A percentile compares a stretch with the other conserved stretches of the same genome.
Conservation (phyloP, 37 sponge, comb jelly and placozoan species). For the Agelas oroides region DNA sequence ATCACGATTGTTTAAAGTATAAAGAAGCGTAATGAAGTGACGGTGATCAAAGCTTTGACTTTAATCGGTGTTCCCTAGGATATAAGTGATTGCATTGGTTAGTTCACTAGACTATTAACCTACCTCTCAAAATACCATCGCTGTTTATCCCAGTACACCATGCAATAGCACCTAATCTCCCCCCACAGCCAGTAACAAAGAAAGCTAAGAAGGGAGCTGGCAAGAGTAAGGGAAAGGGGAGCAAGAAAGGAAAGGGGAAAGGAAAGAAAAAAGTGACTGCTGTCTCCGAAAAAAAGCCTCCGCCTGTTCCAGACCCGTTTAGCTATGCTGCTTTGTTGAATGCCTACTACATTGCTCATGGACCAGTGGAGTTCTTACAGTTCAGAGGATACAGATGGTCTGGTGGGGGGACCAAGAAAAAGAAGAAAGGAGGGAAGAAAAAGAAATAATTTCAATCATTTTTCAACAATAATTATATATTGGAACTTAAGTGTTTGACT, state of each 20-base stretch:
- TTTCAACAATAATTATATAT: too few species aligned
- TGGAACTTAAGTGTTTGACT: too few species aligned
- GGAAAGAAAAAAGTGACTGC: conserved; percentile 2
- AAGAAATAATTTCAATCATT: neutral
- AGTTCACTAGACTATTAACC: too few species aligned
- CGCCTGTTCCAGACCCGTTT: conserved; percentile 58
- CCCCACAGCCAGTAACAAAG: conserved; percentile 2
- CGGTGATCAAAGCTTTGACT: too few species aligned
- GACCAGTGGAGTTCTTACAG: conserved; percentile 56
- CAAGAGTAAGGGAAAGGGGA: conserved; percentile 16
- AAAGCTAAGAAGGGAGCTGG: conserved; percentile 44
- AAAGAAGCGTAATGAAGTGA: too few species aligned
- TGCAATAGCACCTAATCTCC: too few species aligned
- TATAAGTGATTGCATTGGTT: too few species aligned
- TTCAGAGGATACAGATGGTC: conserved; percentile 55
- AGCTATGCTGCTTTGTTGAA: conserved; percentile 68
- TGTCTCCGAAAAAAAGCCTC: neutral
- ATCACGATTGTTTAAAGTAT: too few species aligned
- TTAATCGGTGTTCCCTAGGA: too few species aligned
- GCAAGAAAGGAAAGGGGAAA: conserved; percentile 19
- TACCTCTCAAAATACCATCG: too few species aligned
- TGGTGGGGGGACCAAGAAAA: conserved; percentile 51
- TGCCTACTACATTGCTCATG: conserved; percentile 72
- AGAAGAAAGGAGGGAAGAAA: conserved; percentile 32
- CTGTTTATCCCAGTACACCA: too few species aligned